phyloP scores from a whole-genome alignment of 2,113 vertebrate genomes.

The Trichechus manatus region DNA sequence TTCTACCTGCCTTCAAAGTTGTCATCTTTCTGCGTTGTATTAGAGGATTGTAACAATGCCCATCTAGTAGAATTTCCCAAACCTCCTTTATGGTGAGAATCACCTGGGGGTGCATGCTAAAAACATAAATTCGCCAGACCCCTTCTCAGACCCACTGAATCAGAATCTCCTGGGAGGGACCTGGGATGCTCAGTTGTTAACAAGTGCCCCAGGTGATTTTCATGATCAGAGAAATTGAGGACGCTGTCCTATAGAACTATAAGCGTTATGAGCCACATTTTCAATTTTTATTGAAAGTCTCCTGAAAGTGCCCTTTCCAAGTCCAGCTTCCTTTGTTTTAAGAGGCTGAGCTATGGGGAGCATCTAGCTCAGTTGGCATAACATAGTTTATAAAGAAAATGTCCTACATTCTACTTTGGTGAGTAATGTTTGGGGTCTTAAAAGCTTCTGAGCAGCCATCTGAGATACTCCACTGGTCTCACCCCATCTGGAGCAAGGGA shows the following conservation, averaged over 20 bases:
- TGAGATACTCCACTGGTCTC: too few species aligned
- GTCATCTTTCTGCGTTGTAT: background rate
- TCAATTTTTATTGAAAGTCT: background rate
- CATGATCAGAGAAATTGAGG: background rate
- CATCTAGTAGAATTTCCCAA: slow-evolving; percentile 7
- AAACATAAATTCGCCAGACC: background rate
- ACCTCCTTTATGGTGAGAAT: background rate
- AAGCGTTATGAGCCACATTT: background rate
- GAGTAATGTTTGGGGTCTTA: too few species aligned
- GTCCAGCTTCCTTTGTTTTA: slow-evolving; percentile 13
- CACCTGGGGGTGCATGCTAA: background rate
- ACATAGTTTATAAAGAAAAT: too few species aligned
- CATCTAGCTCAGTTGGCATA: too few species aligned
- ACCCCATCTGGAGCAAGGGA: too few species aligned
- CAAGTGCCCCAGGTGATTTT: background rate
- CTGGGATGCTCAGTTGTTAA: background rate
- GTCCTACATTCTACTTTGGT: too few species aligned
- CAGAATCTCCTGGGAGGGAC: background rate
- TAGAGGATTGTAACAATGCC: background rate
- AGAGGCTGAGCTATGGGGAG: background rate
- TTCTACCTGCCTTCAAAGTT: slow-evolving; percentile 8
- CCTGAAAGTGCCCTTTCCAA: background rate
- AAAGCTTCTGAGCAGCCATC: too few species aligned
- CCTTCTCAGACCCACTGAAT: background rate
- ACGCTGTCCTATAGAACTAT: background rate